Evolutionary conservation across 2,888 invertebrate genomes (phyloP).

Genomic region (Ferdinandea cuprea): DNA sequence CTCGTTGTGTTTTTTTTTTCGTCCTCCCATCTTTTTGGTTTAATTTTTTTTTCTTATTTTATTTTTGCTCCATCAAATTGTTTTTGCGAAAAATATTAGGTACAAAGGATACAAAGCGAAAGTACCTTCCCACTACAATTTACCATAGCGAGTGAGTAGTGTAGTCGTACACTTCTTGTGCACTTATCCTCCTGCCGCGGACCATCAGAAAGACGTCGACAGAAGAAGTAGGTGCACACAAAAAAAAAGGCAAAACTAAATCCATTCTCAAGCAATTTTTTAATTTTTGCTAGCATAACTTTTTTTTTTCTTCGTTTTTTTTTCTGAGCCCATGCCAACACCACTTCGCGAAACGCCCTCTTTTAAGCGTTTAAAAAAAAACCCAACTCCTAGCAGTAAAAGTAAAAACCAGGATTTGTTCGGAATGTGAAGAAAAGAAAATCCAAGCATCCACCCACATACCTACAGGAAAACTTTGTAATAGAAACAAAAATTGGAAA

Average conservation of each 20-base stretch:
- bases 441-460: conserved; percentile 19
- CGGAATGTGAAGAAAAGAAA: conserved; percentile 28
- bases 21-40: background rate
- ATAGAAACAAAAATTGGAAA: conserved; percentile 72
- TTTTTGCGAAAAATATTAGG: conserved; percentile 21
- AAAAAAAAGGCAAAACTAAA: conserved; percentile 13
- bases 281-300: conserved; percentile 56
- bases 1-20: conserved; percentile 21
- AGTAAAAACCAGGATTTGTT: conserved; percentile 13
- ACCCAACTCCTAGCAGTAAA: background rate
- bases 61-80: conserved; percentile 36
- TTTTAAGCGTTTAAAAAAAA: conserved; percentile 22
- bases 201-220: conserved; percentile 53
- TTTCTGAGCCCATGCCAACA: background rate
- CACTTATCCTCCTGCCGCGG: conserved; percentile 55
- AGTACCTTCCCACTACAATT: conserved; percentile 37
- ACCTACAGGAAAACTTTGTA: conserved; percentile 53
- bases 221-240: conserved; percentile 7
- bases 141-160: conserved; percentile 17
- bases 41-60: conserved; percentile 12
- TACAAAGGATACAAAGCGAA: conserved; percentile 58
- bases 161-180: conserved; percentile 37
- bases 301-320: no score
- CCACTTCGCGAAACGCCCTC: conserved; percentile 21
- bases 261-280: conserved; percentile 54